Base-by-base conservation (phyloP, 2,888 invertebrate species). In the Heliconius erato region DNA sequence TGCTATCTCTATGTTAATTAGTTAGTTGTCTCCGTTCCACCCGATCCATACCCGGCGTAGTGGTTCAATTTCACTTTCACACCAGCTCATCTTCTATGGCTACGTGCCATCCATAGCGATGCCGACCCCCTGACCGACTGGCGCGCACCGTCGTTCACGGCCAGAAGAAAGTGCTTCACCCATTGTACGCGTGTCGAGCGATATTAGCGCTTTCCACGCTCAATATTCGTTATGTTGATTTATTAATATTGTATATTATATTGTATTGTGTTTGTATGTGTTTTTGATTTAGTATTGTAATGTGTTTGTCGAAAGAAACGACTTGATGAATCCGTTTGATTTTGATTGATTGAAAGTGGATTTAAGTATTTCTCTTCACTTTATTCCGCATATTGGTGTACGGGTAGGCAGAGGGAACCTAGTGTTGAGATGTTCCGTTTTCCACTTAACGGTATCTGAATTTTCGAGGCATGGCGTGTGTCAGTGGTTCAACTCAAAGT, bases 21-120 rank as follows among this genome's bases (percentile, higher is more conserved):
- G 26, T 69, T 71, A 59, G 63, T 77, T 77, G 82, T 44, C 7
- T 74, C 14, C 68, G 63, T 79, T 67, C 79, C 74, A 74, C 23
- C 26, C 68, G 54, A 54, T 49, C 28, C 59, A 19, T 71, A 9
- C 32, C 28, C 9, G 40, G 67, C 35, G 65, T 82, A 72, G 79
- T 79, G 67, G 26, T 74, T 79, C 68, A 54, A 63, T 76, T 82
- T 81, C 82, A 82, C 82, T 82, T 82, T 82, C 82, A 82, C 82
- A 78, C 28, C 59, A 71, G 71, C 77, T 79, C 82, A 79, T 82
- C 74, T 82, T 63, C 59, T 65, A 81, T 78, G 71, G 78, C 86
- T 90, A 94, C 94, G 94, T 93, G 94, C 89, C 86, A 87, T 87
- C 86, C 90, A 89, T 93, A 88, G 87, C 87, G 90, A 94, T 88